phyloP scores from a whole-genome alignment of 2,888 invertebrate genomes.

The Coelopa pilipes region DNA sequence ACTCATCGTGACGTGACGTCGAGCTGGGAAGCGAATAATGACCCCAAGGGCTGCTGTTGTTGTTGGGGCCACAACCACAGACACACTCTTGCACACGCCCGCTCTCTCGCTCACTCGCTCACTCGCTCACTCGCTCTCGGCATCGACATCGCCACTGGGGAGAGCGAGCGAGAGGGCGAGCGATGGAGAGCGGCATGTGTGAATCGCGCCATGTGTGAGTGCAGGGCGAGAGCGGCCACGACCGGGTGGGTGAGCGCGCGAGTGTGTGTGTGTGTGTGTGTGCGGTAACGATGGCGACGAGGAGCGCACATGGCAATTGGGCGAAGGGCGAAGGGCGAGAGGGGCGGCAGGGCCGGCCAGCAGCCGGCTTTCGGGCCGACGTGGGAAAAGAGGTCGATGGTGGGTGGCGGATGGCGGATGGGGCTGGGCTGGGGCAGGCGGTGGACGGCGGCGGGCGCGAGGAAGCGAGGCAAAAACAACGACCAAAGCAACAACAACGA shows the following conservation, averaged over 20 bases:
- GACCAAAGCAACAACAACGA: not conserved
- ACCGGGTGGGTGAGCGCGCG: too few relatives aligned
- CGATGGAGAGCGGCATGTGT: too few relatives aligned
- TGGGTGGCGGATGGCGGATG: not conserved
- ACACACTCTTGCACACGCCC: slow-evolving; percentile 16
- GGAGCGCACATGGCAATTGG: slow-evolving; percentile 8
- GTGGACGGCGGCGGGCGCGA: slow-evolving; percentile 40
- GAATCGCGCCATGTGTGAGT: too few relatives aligned
- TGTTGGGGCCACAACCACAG: slow-evolving; percentile 36
- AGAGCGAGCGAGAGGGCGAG: too few relatives aligned
- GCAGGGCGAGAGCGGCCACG: too few relatives aligned
- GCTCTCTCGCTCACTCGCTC: not conserved
- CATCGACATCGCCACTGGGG: too few relatives aligned
- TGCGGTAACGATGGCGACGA: slow-evolving; percentile 38
- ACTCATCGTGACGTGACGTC: not conserved
- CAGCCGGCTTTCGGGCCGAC: slow-evolving; percentile 15
- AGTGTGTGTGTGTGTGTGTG: slow-evolving; percentile 29
- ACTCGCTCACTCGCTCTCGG: not conserved
- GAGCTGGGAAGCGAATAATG: slow-evolving; percentile 13
- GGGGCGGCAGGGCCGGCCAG: slow-evolving; percentile 3
- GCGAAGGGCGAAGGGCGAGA: slow-evolving; percentile 2
- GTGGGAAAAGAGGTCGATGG: slow-evolving; percentile 20
- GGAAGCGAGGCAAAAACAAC: not conserved
- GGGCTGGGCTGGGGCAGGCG: not conserved
- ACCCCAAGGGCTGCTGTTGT: slow-evolving; percentile 34